Percentiles rank a stretch among this genome's conserved stretches.
Evolutionary conservation across 2,888 invertebrate species (phyloP).

Genomic region (Eupeodes luniger): DNA sequence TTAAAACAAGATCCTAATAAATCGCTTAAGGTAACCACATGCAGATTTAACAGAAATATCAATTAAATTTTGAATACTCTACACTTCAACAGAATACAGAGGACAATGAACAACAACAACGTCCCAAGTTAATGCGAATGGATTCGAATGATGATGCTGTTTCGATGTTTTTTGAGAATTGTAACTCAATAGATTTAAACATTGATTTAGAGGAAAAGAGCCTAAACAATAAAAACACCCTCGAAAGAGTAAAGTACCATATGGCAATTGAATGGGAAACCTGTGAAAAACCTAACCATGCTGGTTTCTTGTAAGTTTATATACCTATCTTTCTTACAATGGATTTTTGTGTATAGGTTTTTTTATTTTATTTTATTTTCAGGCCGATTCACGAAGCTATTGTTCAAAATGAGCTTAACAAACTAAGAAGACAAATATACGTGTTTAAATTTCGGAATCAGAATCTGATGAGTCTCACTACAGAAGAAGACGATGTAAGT

Average conservation of each 20-base stretch:
- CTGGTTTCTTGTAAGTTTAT: slow-evolving; percentile 29
- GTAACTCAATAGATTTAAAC: not conserved
- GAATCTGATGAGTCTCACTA: slow-evolving; percentile 53
- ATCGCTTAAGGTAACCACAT: not conserved
- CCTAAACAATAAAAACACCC: not conserved
- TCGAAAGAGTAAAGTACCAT: slow-evolving; percentile 7
- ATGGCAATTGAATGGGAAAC: slow-evolving; percentile 50
- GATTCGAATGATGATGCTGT: slow-evolving; percentile 41
- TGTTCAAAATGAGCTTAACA: slow-evolving; percentile 52
- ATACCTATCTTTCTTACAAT: not conserved
- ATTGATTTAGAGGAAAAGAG: not conserved
- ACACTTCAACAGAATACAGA: not conserved
- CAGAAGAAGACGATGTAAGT: slow-evolving; percentile 67
- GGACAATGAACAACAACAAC: not conserved
- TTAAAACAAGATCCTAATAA: slow-evolving; percentile 31
- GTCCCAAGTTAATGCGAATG: slow-evolving; percentile 24
- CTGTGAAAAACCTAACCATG: not conserved
- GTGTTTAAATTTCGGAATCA: slow-evolving; percentile 59
- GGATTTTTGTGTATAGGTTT: not conserved
- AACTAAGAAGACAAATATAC: slow-evolving; percentile 67
- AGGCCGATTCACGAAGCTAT: slow-evolving; percentile 77
- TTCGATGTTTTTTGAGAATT: not conserved
- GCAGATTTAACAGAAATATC: not conserved
- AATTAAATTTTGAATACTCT: not conserved
- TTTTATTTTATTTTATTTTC: not conserved